Evolutionary conservation across 2,888 invertebrate genomes (phyloP).

Genomic region (Hyposoter didymator): DNA sequence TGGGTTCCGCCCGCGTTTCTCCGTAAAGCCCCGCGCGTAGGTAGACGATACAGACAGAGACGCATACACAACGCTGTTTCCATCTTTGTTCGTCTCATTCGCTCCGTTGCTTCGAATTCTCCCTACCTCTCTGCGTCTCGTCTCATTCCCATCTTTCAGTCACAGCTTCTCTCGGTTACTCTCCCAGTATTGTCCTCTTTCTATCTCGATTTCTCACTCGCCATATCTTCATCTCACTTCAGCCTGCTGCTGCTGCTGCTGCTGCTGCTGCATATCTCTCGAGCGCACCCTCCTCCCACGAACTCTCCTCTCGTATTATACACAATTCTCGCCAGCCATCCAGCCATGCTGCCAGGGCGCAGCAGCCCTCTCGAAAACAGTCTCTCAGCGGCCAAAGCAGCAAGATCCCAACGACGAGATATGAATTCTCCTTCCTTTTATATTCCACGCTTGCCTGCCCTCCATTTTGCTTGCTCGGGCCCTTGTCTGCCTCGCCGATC

Average conservation of each 20-base stretch:
- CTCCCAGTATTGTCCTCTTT: constrained; percentile 6
- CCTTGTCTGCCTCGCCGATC: constrained; percentile 83
- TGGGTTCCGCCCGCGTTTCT: constrained; percentile 54
- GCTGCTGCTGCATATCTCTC: constrained; percentile 4
- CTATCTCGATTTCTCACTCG: constrained; percentile 62
- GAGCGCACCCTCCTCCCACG: constrained; percentile 41
- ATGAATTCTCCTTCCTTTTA: constrained; percentile 83
- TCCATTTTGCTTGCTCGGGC: constrained; percentile 83
- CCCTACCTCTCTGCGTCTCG: neutral
- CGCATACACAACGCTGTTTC: neutral
- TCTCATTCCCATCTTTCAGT: constrained; percentile 37
- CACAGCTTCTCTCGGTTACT: constrained; percentile 35
- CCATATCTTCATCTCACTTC: constrained; percentile 55
- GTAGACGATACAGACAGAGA: constrained; percentile 21
- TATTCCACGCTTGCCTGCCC: constrained; percentile 84
- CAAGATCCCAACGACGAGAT: constrained; percentile 83
- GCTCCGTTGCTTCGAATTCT: constrained; percentile 50
- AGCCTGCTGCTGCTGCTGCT: constrained; percentile 10
- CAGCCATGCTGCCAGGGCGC: constrained; percentile 47
- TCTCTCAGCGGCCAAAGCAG: constrained; percentile 82
- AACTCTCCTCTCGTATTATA: constrained; percentile 50
- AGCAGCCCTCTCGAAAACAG: constrained; percentile 78
- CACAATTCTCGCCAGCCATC: constrained; percentile 64
- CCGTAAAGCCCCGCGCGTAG: constrained; percentile 26
- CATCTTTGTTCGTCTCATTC: constrained; percentile 52